phyloP scores from a whole-genome alignment of 1,140 invertebrate species.

The Oryzaephilus surinamensis region DNA sequence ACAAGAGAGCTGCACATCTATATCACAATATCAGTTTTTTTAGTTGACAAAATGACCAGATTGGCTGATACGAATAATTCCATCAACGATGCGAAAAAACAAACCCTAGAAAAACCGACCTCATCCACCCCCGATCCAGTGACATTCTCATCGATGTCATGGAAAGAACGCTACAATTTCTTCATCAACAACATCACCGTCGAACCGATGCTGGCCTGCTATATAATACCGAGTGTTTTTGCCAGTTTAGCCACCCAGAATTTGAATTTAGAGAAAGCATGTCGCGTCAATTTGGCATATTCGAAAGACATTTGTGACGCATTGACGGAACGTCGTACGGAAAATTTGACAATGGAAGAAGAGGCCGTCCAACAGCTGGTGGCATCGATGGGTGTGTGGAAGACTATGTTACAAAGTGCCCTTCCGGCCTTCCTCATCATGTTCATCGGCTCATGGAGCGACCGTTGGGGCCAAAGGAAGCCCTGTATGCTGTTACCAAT shows the following conservation, averaged over 20 bases:
- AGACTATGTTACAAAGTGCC: conserved; percentile 63
- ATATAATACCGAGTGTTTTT: conserved; percentile 68
- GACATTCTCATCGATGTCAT: conserved; percentile 37
- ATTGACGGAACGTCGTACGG: conserved; percentile 54
- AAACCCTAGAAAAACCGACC: conserved; percentile 22
- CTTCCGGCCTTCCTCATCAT: conserved; percentile 64
- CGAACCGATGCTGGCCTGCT: conserved; percentile 67
- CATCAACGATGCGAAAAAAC: conserved; percentile 4
- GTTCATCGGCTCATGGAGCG: conserved; percentile 70
- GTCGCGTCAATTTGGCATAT: conserved; percentile 65
- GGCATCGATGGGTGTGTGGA: conserved; percentile 68
- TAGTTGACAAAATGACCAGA: not conserved
- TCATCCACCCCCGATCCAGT: conserved; percentile 32
- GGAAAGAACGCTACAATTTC: conserved; percentile 42
- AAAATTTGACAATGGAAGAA: conserved; percentile 60
- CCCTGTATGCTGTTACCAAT: conserved; percentile 76
- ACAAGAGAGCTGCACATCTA: too few species aligned
- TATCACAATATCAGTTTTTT: not conserved
- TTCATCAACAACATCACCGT: conserved; percentile 62
- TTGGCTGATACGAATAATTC: not conserved
- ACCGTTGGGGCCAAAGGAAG: conserved; percentile 62
- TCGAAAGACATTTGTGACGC: conserved; percentile 60
- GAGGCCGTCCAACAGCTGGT: conserved; percentile 57
- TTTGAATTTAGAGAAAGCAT: conserved; percentile 74
- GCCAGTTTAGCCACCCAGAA: conserved; percentile 70